Base-by-base conservation (phyloP, 2,797 vertebrate genomes). In the Passerculus sandwichensis region DNA sequence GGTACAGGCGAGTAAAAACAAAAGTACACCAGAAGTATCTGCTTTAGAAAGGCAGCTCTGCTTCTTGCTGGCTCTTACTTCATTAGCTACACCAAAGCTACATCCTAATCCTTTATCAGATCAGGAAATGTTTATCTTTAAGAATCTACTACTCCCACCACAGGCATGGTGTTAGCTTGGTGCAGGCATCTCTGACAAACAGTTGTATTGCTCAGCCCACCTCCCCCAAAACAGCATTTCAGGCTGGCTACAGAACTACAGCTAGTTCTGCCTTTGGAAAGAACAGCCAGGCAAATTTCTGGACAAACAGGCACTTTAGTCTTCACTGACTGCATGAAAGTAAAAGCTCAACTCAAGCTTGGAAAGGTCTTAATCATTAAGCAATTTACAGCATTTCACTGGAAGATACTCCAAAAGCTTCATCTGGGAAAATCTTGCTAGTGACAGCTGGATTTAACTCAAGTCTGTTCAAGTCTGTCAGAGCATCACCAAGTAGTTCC, bases 11-110 rank as follows among this genome's bases (percentile, higher is more conserved):
- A 96, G 84, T 95, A 70, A 95, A 96, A 94, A 60, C 93, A 97
- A 95, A 94, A 84, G 69, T 92, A 96, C 91, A 97, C 94, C 93
- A 96, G 92, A 91, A 96, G 96, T 94, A 94, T 95, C 95, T 94
- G 96, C 95, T 96, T 93, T 71, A 95, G 88, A 89, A 86, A 95
- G 96, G 96, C 94, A 96, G 93, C 83, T 95, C 91, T 93, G 90
- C 85, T 81, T 48, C 11, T 76, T 76, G 60, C 45, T 88, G 87
- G 56, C 62, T 50, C 38, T 64, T 45, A 60, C 20, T 54, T 51
- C 26, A n/a, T 47, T 42, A 91, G 36, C 93, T 94, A 60, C 73
- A 21, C 71, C 86, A 30, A 9, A 84, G 40, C 61, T 72, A 34
- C 19, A 70, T 26, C 60, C 82, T 94, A n/a, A 72, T 21, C 70